A percentile compares a stretch with the other conserved stretches of the same genome.
Conservation (phyloP, 2,113 vertebrate genomes). For the Ascaphus truei region DNA sequence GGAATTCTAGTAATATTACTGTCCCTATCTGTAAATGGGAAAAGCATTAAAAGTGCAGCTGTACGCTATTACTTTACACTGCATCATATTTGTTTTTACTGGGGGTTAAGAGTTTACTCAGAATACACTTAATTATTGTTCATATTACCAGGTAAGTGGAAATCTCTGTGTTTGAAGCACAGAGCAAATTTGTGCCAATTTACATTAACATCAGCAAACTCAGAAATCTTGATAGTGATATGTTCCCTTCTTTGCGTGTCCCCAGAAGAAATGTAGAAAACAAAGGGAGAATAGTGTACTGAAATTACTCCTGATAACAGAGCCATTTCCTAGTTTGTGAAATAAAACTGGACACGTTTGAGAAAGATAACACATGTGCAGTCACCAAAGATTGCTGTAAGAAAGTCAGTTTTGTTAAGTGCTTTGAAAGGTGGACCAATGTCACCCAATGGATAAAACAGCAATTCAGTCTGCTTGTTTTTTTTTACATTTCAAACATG, state of each 20-base stretch:
- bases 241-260: constrained; percentile 12
- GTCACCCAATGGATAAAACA: too few relatives aligned
- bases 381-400: too few relatives aligned
- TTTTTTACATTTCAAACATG: too few relatives aligned
- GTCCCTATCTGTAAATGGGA: background rate
- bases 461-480: too few relatives aligned
- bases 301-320: background rate
- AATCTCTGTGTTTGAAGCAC: constrained; percentile 1
- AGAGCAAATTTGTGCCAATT: background rate
- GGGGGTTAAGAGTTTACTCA: background rate
- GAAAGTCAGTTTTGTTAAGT: too few relatives aligned
- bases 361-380: too few relatives aligned
- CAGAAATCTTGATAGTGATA: constrained; percentile 20
- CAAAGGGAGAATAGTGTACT: background rate
- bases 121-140: background rate
- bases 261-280: background rate
- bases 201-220: constrained; percentile 5
- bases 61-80: background rate
- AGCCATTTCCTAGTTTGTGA: background rate
- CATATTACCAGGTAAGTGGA: background rate
- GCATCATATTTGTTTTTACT: background rate
- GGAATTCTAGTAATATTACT: too few relatives aligned
- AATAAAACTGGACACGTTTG: too few relatives aligned
- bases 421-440: too few relatives aligned
- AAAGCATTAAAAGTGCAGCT: background rate